Conservation (phyloP, 53 echinoderm and acorn worm genomes). For the Crossaster papposus region DNA sequence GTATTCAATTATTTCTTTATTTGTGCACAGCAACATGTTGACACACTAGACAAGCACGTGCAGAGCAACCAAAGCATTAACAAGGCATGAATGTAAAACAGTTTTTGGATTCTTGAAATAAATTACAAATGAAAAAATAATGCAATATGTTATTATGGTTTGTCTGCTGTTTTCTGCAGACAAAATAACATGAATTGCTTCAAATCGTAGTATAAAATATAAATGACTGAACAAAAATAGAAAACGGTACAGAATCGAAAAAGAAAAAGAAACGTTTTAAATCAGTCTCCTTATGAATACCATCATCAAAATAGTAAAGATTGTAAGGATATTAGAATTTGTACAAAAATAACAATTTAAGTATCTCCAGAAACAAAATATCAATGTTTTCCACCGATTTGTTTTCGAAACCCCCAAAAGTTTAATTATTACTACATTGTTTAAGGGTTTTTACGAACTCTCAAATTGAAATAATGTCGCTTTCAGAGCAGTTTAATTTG, state of each 20-base stretch:
- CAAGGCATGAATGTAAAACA: background rate
- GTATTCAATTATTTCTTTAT: constrained; percentile 1
- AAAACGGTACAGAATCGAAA: background rate
- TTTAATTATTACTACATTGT: background rate
- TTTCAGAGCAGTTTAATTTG: too few species aligned
- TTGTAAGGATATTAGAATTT: background rate
- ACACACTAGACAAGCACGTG: constrained; percentile 22
- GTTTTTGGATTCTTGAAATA: background rate
- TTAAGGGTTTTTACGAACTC: background rate
- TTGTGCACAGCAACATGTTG: constrained; percentile 17
- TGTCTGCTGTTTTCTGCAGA: too few species aligned
- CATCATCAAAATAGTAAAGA: background rate
- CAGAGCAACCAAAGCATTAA: constrained; percentile 3
- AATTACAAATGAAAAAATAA: too few species aligned
- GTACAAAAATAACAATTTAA: constrained; percentile 17
- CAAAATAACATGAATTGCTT: background rate
- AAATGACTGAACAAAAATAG: too few species aligned
- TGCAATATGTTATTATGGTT: too few species aligned
- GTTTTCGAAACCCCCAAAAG: background rate
- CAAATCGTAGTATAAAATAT: background rate
- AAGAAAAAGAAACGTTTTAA: background rate
- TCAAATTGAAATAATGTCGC: too few species aligned
- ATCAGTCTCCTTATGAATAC: background rate
- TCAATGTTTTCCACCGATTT: background rate
- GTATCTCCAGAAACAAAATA: background rate